phyloP scores from a whole-genome alignment of 23 tunicate species.

The Botrylloides violaceus region DNA sequence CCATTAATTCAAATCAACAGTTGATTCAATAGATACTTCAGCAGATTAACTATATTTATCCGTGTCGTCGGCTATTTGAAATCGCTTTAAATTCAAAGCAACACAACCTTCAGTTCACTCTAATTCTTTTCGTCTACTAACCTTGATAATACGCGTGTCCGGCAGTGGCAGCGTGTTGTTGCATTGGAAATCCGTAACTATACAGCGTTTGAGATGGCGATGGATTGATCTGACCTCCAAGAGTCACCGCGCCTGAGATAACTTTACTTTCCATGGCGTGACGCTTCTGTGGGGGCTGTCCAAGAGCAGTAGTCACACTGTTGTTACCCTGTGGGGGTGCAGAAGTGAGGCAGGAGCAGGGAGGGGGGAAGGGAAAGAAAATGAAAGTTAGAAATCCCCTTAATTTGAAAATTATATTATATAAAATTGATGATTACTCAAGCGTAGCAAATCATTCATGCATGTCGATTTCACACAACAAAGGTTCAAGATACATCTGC shows the following conservation, averaged over 20 bases:
- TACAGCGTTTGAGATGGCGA: constrained; percentile 48
- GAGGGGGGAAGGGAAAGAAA: constrained; percentile 15
- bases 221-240: constrained; percentile 33
- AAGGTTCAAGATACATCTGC: background rate
- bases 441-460: background rate
- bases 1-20: too few species aligned
- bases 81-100: too few species aligned
- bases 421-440: background rate
- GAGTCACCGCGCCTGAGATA: constrained; percentile 26
- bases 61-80: too few species aligned
- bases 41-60: too few species aligned
- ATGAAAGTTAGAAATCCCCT: constrained; percentile 12
- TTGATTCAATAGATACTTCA: too few species aligned
- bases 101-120: too few species aligned
- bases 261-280: constrained; percentile 48
- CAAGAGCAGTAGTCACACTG: constrained; percentile 27
- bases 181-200: constrained; percentile 31
- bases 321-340: constrained; percentile 11
- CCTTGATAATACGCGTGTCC: constrained; percentile 78
- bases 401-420: too few species aligned
- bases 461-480: background rate
- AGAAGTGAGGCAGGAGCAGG: too few species aligned
- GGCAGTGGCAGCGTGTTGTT: constrained; percentile 22
- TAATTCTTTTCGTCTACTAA: too few species aligned
- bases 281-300: constrained; percentile 75